Percentiles rank a stretch among this genome's conserved stretches.
Evolutionary conservation across 2,113 vertebrate species (phyloP).

Genomic region (Ophiodon elongatus): DNA sequence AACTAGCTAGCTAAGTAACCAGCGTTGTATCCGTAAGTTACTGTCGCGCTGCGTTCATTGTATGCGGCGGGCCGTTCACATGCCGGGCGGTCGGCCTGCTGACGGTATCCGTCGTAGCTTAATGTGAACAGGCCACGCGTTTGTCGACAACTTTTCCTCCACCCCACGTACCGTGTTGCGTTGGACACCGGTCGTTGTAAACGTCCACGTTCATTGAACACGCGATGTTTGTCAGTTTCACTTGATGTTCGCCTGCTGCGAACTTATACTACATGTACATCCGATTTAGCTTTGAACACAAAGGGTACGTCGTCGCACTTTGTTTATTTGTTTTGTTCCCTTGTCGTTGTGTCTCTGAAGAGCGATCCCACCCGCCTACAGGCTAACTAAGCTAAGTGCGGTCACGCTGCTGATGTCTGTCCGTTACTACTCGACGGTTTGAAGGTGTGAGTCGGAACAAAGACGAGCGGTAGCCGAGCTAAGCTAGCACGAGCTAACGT

Average conservation of each 20-base stretch:
- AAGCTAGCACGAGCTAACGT: slow-evolving; percentile 39
- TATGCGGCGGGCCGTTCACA: slow-evolving; percentile 69
- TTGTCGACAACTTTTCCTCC: background rate
- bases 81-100: slow-evolving; percentile 50
- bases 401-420: fast-evolving
- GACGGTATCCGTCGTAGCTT: background rate
- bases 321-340: slow-evolving; percentile 5
- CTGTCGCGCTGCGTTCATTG: slow-evolving; percentile 58
- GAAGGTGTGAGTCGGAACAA: slow-evolving; percentile 60
- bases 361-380: fast-evolving
- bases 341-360: fast-evolving
- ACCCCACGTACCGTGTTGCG: background rate
- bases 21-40: slow-evolving; percentile 4
- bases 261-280: slow-evolving; percentile 23
- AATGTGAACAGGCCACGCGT: background rate
- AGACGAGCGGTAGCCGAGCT: slow-evolving; percentile 57
- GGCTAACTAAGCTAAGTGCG: fast-evolving
- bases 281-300: slow-evolving; percentile 63
- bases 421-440: background rate
- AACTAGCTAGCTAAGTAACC: slow-evolving; percentile 31
- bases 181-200: fast-evolving
- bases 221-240: background rate
- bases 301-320: slow-evolving; percentile 34
- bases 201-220: background rate
- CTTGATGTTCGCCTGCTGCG: slow-evolving; percentile 25